Base-by-base conservation (phyloP, 1,140 invertebrate species). In the Temnothorax nylanderi region DNA sequence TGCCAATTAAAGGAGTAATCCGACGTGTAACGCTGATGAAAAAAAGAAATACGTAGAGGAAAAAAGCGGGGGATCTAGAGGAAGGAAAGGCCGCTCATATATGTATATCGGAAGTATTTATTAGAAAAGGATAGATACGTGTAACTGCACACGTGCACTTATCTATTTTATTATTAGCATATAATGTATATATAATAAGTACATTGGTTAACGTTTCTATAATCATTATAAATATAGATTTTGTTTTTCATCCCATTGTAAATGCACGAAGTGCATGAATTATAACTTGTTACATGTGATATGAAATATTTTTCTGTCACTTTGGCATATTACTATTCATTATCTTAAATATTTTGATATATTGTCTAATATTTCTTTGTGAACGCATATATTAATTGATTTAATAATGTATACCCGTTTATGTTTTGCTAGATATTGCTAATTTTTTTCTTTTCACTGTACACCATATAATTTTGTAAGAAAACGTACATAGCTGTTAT, bases 131-230 rank as follows among this genome's bases (percentile, higher is more conserved):
- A 60, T 6, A 54, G 32, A 54, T 47, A 44, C 16, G 64, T 56
- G 37, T n/a, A 65, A n/a, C 16, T 41, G 34, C 16, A 32, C 56
- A 18, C 49, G 16, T 8, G 18, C n/a, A 54, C 18, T 54, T 16
- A 16, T 13, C 49, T 62, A 11, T 76, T 16, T 44, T 77, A 44
- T 77, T 32, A 77, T 77, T 44, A 64, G 18, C 58, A 7, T 34
- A 11, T 47, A 10, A 47, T 13, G 11, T 47, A 64, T 41, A 26
- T 32, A 47, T 54, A 13, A 13, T 13, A 8, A 26, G 18, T 37
- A 37, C 4, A 3, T 72, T 49, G 16, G n/a, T 37, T 41, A 16
- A 77, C 8, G 8, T 58, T 62, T 62, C 16, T 77, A 37, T 21
- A n/a, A 75, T 32, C 16, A 16, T 76, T 32, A 26, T 26, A 32